Conservation (phyloP, 1,140 invertebrate species). For the Drosophila lini region DNA sequence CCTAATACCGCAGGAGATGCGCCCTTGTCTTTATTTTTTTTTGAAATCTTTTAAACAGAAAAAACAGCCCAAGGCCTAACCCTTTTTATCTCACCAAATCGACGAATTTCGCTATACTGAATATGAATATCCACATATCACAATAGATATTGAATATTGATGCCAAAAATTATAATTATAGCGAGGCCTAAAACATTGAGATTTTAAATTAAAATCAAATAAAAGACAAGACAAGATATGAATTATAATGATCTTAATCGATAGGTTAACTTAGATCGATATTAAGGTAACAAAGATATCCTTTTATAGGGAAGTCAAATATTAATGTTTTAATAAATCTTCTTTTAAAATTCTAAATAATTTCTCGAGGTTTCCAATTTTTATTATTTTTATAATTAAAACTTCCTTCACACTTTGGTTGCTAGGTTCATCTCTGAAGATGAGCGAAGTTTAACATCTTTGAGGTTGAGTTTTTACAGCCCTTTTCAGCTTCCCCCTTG, state of each 20-base stretch:
- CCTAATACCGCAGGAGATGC: slow-evolving; percentile 33
- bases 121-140: background rate
- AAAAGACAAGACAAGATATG: background rate
- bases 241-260: background rate
- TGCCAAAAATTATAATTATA: slow-evolving; percentile 18
- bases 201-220: slow-evolving; percentile 16
- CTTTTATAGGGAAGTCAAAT: too few species aligned
- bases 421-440: background rate
- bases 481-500: background rate
- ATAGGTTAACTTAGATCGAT: background rate
- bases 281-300: background rate
- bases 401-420: background rate
- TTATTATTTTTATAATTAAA: background rate
- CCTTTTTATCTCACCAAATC: slow-evolving; percentile 14
- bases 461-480: background rate
- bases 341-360: background rate
- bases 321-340: background rate
- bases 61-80: slow-evolving; percentile 26
- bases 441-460: background rate
- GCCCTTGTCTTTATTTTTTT: slow-evolving; percentile 21
- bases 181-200: slow-evolving; percentile 21
- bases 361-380: background rate
- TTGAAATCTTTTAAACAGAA: background rate
- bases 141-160: slow-evolving; percentile 21
- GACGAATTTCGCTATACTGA: slow-evolving; percentile 6